phyloP scores from a whole-genome alignment of 2,888 invertebrate species.

The Branchipolynoe longqiensis region DNA sequence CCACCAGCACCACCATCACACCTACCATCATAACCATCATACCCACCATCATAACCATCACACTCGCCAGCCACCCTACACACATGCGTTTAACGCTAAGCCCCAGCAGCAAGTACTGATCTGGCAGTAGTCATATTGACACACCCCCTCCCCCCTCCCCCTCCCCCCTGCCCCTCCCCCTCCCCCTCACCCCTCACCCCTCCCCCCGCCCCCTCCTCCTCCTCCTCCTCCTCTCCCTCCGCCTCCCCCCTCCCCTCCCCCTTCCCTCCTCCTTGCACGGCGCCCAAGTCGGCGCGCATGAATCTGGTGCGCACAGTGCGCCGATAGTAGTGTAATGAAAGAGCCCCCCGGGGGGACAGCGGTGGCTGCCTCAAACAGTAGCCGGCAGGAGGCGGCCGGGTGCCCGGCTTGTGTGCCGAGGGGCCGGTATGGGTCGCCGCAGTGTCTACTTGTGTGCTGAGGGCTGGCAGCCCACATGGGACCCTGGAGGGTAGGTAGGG shows the following conservation, averaged over 20 bases:
- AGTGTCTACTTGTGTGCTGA: not conserved
- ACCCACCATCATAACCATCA: no score
- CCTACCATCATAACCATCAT: no score
- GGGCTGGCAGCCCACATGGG: not conserved
- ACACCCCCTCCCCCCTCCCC: not conserved
- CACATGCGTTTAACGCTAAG: not conserved
- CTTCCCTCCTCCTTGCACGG: not conserved
- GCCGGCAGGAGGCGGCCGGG: not conserved
- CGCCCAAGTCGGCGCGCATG: conserved; percentile 18
- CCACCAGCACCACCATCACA: no score
- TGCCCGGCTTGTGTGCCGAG: no score
- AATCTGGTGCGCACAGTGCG: conserved; percentile 27
- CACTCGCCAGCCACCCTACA: not conserved
- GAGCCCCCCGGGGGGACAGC: conserved; percentile 31
- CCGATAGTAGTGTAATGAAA: conserved; percentile 41
- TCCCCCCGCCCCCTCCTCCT: no score
- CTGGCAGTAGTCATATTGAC: not conserved
- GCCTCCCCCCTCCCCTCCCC: no score
- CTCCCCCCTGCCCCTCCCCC: no score
- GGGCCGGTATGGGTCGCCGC: not conserved
- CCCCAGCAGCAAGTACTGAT: not conserved
- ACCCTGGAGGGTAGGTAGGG: not conserved
- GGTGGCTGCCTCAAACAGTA: conserved; percentile 27
- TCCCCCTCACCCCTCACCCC: no score
- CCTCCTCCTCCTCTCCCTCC: no score